Conservation (phyloP, 1,140 invertebrate species). For the Caerostris extrusa region DNA sequence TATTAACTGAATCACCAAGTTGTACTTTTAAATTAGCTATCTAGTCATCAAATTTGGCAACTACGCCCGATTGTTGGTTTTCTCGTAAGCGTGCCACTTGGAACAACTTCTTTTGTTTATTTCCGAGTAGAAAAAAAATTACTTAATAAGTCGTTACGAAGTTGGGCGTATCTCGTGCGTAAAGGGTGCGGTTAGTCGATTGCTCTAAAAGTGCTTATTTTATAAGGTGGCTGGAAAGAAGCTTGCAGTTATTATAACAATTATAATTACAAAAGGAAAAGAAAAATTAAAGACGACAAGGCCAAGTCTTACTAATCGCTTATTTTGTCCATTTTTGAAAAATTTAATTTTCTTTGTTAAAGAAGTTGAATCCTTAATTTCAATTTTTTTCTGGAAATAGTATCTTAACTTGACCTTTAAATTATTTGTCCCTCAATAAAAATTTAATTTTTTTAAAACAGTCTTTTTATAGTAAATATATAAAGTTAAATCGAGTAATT, state of each 20-base stretch:
- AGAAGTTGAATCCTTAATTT: background rate
- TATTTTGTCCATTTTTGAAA: background rate
- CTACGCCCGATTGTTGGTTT: background rate
- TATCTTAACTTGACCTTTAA: background rate
- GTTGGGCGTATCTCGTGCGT: slow-evolving; percentile 38
- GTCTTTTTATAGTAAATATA: no score
- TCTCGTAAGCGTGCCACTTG: slow-evolving; percentile 8
- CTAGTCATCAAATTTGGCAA: background rate
- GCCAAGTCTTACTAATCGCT: background rate
- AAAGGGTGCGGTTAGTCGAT: slow-evolving; percentile 17
- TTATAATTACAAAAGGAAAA: slow-evolving; percentile 19
- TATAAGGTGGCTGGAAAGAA: background rate
- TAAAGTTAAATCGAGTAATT: no score
- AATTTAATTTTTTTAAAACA: no score
- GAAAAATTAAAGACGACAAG: slow-evolving; percentile 31
- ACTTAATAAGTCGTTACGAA: slow-evolving; percentile 9
- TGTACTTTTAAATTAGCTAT: background rate
- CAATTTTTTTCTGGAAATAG: no score
- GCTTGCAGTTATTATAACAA: slow-evolving; percentile 19
- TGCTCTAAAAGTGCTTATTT: background rate
- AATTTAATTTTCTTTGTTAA: background rate
- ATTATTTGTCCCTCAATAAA: background rate
- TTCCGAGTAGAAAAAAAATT: background rate
- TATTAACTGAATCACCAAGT: background rate
- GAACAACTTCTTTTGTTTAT: slow-evolving; percentile 40